These are phyloP conservation scores for Elaphurus davidianus DNA, from an alignment of 2,113 vertebrate genomes.

Conservation along the genomic window DNA sequence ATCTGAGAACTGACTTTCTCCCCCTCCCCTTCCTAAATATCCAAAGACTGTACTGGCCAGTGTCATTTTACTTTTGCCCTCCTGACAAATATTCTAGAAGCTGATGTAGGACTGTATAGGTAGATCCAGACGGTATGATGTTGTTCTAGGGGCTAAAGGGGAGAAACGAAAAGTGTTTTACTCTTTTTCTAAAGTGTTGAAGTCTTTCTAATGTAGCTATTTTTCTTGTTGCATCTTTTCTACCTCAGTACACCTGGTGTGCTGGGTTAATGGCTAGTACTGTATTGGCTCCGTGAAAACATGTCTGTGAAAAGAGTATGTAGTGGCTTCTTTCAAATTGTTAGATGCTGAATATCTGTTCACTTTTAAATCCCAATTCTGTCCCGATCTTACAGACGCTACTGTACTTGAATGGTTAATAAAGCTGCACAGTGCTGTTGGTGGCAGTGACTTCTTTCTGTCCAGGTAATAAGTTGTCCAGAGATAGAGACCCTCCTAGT, in stretches of 20 bases:
- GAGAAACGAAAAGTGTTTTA: constrained; percentile 83
- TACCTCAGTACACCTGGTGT: constrained; percentile 78
- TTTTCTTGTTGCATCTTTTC: constrained; percentile 86
- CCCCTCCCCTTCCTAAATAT: constrained; percentile 84
- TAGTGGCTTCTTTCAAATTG: constrained; percentile 77
- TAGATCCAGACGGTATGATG: constrained; percentile 82
- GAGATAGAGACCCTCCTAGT: neutral
- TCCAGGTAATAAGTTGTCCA: neutral
- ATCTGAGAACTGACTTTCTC: constrained; percentile 80
- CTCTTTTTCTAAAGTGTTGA: constrained; percentile 88
- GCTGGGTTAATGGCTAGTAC: constrained; percentile 83
- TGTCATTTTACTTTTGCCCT: constrained; percentile 83
- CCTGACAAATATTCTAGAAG: constrained; percentile 80
- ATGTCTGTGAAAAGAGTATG: constrained; percentile 81
- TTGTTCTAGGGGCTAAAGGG: constrained; percentile 85
- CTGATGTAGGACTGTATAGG: constrained; percentile 85
- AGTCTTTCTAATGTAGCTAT: constrained; percentile 88
- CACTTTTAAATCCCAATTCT: constrained; percentile 80
- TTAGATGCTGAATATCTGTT: constrained; percentile 83
- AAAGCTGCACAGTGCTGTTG: constrained; percentile 87
- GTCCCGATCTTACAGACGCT: constrained; percentile 83
- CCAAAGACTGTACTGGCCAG: constrained; percentile 92
- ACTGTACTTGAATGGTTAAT: constrained; percentile 88
- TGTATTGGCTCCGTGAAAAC: constrained; percentile 84
- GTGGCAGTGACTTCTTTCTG: constrained; percentile 60